Conservation (phyloP, 2,113 vertebrate genomes). For the Apodemus sylvaticus region DNA sequence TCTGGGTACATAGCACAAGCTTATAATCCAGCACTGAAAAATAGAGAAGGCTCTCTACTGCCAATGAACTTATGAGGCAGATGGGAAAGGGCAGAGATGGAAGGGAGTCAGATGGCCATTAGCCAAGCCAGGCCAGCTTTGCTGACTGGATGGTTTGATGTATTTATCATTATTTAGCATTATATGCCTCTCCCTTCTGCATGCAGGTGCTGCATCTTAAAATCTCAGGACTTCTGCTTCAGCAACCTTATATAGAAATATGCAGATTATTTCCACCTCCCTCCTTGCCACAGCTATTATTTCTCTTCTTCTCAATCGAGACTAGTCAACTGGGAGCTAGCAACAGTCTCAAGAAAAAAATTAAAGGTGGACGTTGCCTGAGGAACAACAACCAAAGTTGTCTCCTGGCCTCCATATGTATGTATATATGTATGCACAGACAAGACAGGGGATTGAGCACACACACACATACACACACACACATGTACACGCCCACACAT, state of each 20-base stretch:
- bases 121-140: background rate
- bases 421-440: background rate
- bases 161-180: conserved; percentile 10
- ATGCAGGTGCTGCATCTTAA: background rate
- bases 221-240: background rate
- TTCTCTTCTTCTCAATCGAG: background rate
- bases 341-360: background rate
- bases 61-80: conserved; percentile 35
- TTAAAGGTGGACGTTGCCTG: background rate
- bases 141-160: conserved; percentile 18
- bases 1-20: background rate
- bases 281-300: background rate
- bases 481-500: no score
- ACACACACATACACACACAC: background rate
- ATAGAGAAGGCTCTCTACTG: background rate
- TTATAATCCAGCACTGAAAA: background rate
- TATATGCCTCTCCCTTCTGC: background rate
- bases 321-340: background rate
- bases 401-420: background rate
- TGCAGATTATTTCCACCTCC: conserved; percentile 6
- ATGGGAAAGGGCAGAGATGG: conserved; percentile 30
- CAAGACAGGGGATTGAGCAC: background rate
- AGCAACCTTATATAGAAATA: background rate
- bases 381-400: background rate
- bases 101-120: background rate